Percentiles rank a stretch among this genome's conserved stretches.
Evolutionary conservation across 2,888 invertebrate species (phyloP).

Genomic region (Netelia virgata): DNA sequence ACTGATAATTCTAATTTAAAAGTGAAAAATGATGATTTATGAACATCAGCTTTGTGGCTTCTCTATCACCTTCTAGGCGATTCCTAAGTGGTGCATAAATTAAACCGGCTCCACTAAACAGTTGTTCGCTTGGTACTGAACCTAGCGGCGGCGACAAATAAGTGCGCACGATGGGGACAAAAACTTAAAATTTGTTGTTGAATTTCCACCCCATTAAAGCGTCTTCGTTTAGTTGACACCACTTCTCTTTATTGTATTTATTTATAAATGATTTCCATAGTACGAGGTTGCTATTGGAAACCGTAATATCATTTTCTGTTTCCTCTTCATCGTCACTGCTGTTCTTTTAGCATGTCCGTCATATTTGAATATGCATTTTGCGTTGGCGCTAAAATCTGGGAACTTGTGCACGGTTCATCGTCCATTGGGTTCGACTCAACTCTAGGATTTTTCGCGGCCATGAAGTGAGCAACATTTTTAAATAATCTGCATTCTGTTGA

Average conservation of each 20-base stretch:
- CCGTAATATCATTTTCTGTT: not conserved
- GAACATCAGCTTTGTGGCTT: not conserved
- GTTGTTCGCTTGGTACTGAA: too few species aligned
- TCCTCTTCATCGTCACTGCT: not conserved
- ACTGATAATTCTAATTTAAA: not conserved
- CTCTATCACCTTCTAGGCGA: not conserved
- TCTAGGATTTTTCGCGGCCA: not conserved
- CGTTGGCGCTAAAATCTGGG: not conserved
- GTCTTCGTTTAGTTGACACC: not conserved
- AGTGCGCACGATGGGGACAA: slow-evolving; percentile 29
- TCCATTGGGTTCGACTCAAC: not conserved
- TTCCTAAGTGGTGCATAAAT: not conserved
- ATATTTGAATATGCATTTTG: not conserved
- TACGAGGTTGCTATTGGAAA: not conserved
- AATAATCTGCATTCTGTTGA: not conserved
- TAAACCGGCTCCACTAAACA: not conserved
- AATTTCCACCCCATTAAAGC: not conserved
- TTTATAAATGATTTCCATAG: not conserved
- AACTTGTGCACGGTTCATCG: not conserved
- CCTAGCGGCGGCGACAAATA: too few species aligned
- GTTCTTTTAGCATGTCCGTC: not conserved
- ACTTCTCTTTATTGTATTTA: not conserved
- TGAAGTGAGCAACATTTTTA: not conserved
- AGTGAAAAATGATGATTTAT: not conserved
- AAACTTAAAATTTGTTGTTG: not conserved